A percentile compares a stretch with the other conserved stretches of the same genome.
Evolutionary conservation across 2,113 vertebrate genomes (phyloP).

Genomic region (Lipophrys pholis): DNA sequence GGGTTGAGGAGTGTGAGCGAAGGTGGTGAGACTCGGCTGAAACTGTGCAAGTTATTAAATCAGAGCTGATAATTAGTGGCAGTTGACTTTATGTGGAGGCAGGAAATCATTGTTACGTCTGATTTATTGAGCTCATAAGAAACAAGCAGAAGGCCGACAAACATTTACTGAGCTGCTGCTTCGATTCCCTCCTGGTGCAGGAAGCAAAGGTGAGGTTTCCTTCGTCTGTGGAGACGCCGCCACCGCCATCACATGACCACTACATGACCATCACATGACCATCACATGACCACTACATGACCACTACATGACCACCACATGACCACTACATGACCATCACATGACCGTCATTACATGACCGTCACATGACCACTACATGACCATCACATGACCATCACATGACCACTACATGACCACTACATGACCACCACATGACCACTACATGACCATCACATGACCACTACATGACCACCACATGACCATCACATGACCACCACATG

Average conservation of each 20-base stretch:
- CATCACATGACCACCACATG: no score
- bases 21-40: background rate
- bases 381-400: no score
- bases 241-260: slow-evolving; percentile 8
- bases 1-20: background rate
- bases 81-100: slow-evolving; percentile 17
- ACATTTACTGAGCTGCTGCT: slow-evolving; percentile 44
- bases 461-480: no score
- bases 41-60: slow-evolving; percentile 24
- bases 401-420: no score
- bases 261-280: slow-evolving; percentile 40
- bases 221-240: background rate
- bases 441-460: no score
- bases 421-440: no score
- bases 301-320: no score
- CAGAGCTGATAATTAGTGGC: slow-evolving; percentile 19
- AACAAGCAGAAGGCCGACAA: slow-evolving; percentile 28
- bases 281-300: no score
- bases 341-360: no score
- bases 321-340: no score
- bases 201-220: slow-evolving; percentile 32
- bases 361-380: no score
- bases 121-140: slow-evolving; percentile 35
- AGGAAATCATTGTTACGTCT: slow-evolving; percentile 14
- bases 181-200: slow-evolving; percentile 43